Evolutionary conservation across 2,113 vertebrate genomes (phyloP), one percentile per base, ranked within the genome.

Genomic region (Saimiri boliviensis): DNA sequence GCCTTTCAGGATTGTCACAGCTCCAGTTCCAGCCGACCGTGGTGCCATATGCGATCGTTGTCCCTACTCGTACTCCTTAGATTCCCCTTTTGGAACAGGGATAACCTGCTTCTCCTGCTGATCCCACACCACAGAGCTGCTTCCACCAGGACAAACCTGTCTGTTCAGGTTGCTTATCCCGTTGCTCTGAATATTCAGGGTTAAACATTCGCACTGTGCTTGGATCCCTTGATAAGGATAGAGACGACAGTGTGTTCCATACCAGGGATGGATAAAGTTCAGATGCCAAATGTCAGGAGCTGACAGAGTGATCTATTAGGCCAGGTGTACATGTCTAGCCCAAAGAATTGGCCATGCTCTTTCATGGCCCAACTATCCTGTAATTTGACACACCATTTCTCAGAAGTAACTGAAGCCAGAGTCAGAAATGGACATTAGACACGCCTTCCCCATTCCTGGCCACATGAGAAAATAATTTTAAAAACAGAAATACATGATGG

Each of bases 221-320:
- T 37, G 23, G 70, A 23, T 56, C 71, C 8, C 91, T 4, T 45
- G 66, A 17, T 42, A 30, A 58, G 42, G 14, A 52, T 4, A 20
- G 32, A 68, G 30, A 17, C 42, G n/a, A 52, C 25, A 45, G 4
- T 77, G 70, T 21, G 37, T 60, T 16, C 82, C 42, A 16, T 11
- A 27, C 37, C 30, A 32, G 23, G 14, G 19, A 3, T 0, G 37
- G 58, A 32, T 37, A 37, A 32, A 70, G 40, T 76, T 37, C 58
- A 70, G 40, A 37, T 8, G 2, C 32, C 60, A 82, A 3, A 30
- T 17, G 49, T 4, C 3, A 0, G 84, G 58, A 2, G 17, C 92
- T 73, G 93, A 82, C 30, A 9, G 32, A 3, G 2, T 97, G 97
- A 98, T 12, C 1, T 77, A 96, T 89, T 60, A 17, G 73, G 35